A percentile compares a stretch with the other conserved stretches of the same genome.
Conservation (phyloP, 2,113 vertebrate genomes). For the Capreolus pygargus region DNA sequence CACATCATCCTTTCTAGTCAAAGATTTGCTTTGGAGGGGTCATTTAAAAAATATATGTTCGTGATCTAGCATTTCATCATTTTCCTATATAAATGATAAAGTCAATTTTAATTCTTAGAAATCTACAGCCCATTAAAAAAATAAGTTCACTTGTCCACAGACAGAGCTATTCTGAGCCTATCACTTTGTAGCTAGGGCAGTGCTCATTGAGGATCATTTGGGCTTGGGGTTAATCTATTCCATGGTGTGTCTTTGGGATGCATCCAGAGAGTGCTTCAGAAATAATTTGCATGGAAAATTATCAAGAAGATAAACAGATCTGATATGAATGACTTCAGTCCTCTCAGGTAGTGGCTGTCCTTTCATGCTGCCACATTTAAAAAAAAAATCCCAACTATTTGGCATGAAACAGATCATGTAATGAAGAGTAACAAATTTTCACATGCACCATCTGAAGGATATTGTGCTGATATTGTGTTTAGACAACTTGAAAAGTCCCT, state of each 20-base stretch:
- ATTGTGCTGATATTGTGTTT: neutral
- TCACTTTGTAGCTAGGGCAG: neutral
- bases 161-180: neutral
- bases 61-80: neutral
- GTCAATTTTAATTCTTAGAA: neutral
- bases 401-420: neutral
- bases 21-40: neutral
- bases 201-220: neutral
- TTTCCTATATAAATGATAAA: neutral
- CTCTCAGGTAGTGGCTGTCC: neutral
- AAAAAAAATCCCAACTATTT: neutral
- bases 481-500: neutral
- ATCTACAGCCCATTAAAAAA: neutral
- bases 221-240: neutral
- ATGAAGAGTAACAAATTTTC: neutral
- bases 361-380: neutral
- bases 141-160: neutral
- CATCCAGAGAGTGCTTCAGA: neutral
- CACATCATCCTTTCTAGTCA: neutral
- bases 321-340: neutral
- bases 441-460: neutral
- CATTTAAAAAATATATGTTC: neutral
- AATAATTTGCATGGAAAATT: neutral
- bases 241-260: neutral
- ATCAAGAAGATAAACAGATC: neutral